Evolutionary conservation across 2,797 vertebrate species (phyloP).

Genomic region (Acestrorhynchus altus): DNA sequence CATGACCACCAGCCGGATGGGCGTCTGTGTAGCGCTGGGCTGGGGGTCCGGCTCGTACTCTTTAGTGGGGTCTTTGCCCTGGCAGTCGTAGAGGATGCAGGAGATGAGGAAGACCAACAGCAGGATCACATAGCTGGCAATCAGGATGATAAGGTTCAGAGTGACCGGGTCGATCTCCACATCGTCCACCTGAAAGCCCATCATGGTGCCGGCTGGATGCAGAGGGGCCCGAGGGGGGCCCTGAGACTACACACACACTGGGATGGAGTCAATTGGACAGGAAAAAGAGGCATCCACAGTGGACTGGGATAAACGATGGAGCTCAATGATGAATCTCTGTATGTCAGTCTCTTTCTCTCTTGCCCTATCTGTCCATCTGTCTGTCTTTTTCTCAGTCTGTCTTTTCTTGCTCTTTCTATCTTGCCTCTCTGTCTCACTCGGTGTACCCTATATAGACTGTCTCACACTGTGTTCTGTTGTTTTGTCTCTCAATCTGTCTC

Average conservation of each 20-base stretch:
- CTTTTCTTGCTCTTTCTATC: not conserved
- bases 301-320: not conserved
- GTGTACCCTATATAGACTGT: too few species aligned
- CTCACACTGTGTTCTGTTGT: too few species aligned
- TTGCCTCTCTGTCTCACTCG: not conserved
- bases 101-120: conserved; percentile 96
- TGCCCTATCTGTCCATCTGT: not conserved
- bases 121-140: conserved; percentile 92
- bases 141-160: conserved; percentile 95
- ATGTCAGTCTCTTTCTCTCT: conserved; percentile 4
- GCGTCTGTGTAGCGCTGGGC: conserved; percentile 80
- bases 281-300: not conserved
- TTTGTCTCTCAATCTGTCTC: not conserved
- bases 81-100: conserved; percentile 94
- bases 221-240: conserved; percentile 35
- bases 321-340: conserved; percentile 2
- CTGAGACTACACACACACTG: not conserved
- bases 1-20: conserved; percentile 89
- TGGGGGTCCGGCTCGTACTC: conserved; percentile 83
- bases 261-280: not conserved
- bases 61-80: conserved; percentile 94
- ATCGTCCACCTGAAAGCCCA: conserved; percentile 80
- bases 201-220: conserved; percentile 68
- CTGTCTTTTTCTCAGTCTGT: conserved; percentile 20
- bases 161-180: conserved; percentile 96